Evolutionary conservation across 2,888 invertebrate species (phyloP), one percentile per base, ranked within the genome.

Genomic region (Lithophane ornitopus): DNA sequence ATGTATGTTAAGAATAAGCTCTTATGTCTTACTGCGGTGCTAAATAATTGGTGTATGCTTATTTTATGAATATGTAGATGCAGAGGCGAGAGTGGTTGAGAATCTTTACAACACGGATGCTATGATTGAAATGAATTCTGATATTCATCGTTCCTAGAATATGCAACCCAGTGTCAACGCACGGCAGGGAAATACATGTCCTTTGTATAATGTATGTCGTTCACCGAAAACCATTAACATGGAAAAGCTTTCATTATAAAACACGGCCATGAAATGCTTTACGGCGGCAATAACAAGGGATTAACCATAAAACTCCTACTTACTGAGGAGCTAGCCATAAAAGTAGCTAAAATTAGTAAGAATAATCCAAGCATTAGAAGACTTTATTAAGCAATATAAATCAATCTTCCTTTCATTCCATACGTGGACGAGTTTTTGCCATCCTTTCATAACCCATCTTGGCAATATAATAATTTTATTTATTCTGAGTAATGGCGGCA

Each of bases 211-310:
- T 26, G 67, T 34, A 67, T 39, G n/a, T n/a, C 8, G 14, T 78
- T 70, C 49, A 76, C 56, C 26, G n/a, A 78, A 70, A 52, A 44
- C 70, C 44, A 70, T 76, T 39, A 70, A 66, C 49, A 82, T 63
- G 7, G 28, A 78, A 71, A 41, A 65, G 28, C 49, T 78, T 74
- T 63, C 22, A 44, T 39, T 78, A 54, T 59, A 70, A 70, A 78
- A 65, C 69, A 58, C 8, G n/a, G 56, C 41, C 49, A 52, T 66
- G 34, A 69, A 72, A 80, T 56, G 3, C 49, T 68, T 84, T 74
- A 82, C 63, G 26, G 39, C 49, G 63, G 84, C 86, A 87, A 87
- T 90, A 87, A 85, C 81, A 82, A 85, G 84, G 78, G 87, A 88
- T 86, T 87, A 80, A 74, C 86, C 78, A 89, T 90, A 90, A 89